phyloP scores from a whole-genome alignment of 2,797 vertebrate species.

The Lacerta agilis region DNA sequence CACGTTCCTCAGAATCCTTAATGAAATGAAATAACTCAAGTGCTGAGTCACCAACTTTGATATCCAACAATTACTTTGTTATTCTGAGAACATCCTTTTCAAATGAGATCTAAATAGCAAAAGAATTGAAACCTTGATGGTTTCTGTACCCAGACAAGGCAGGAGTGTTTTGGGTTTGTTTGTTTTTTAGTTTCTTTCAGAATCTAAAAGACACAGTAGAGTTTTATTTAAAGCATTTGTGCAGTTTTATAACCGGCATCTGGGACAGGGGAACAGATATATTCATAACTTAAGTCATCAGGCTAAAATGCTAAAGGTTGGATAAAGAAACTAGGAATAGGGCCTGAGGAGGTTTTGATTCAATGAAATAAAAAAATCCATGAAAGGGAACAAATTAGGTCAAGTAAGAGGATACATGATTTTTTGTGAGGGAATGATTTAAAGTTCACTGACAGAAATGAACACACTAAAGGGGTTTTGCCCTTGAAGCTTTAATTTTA shows the following conservation, averaged over 20 bases:
- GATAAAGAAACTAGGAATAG: slow-evolving; percentile 36
- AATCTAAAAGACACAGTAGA: slow-evolving; percentile 16
- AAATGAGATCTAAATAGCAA: background rate
- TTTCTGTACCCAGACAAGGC: slow-evolving; percentile 22
- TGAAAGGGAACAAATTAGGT: slow-evolving; percentile 30
- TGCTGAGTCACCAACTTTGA: slow-evolving; percentile 19
- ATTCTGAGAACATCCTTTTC: slow-evolving; percentile 26
- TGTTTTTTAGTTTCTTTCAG: background rate
- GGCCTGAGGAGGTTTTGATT: slow-evolving; percentile 29
- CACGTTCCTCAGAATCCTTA: slow-evolving; percentile 20
- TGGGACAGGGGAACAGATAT: slow-evolving; percentile 34
- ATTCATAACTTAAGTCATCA: slow-evolving; percentile 38
- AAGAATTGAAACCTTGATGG: slow-evolving; percentile 1
- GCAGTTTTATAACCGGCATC: slow-evolving; percentile 9
- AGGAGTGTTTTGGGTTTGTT: background rate
- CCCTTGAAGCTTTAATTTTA: slow-evolving; percentile 28
- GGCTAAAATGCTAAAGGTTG: slow-evolving; percentile 13
- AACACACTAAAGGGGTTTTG: background rate
- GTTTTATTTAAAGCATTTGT: background rate
- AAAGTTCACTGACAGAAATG: background rate
- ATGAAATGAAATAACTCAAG: slow-evolving; percentile 32
- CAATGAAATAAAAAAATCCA: background rate
- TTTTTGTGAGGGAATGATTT: slow-evolving; percentile 10
- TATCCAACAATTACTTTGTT: slow-evolving; percentile 1
- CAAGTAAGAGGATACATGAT: slow-evolving; percentile 26